Evolutionary conservation across 2,113 vertebrate genomes (phyloP).

Genomic region (Ptilorrhoa leucosticta): DNA sequence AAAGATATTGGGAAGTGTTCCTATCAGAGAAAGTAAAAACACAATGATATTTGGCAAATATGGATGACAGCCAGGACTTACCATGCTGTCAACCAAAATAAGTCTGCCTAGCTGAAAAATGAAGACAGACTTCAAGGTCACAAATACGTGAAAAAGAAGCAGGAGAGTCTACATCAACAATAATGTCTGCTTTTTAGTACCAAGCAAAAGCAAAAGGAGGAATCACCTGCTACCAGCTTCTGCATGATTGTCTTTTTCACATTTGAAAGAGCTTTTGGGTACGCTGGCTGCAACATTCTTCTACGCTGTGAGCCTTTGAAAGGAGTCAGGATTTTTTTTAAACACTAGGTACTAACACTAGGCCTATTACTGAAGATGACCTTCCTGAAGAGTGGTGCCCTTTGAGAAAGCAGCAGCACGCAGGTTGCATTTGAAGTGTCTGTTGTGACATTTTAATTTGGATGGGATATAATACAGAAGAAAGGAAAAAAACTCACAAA

Average conservation of each 20-base stretch:
- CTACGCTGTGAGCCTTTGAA: not conserved
- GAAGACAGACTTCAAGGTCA: not conserved
- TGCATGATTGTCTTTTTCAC: not conserved
- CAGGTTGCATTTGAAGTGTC: not conserved
- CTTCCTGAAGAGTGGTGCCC: not conserved
- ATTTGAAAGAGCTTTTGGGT: not conserved
- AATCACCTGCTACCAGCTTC: not conserved
- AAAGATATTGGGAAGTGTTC: not conserved
- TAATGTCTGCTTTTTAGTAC: not conserved
- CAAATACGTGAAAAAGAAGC: not conserved
- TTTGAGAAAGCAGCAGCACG: not conserved
- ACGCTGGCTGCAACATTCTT: not conserved
- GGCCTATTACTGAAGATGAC: not conserved
- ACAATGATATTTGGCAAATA: not conserved
- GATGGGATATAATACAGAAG: not conserved
- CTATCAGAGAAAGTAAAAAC: not conserved
- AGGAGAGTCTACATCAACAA: not conserved
- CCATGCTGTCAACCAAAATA: not conserved
- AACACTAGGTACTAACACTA: not conserved
- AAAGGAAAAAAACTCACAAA: not conserved
- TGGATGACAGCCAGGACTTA: not conserved
- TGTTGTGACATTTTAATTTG: not conserved
- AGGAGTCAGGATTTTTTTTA: not conserved
- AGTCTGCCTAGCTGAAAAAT: not conserved
- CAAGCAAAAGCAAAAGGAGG: not conserved